Evolutionary conservation across 2,888 invertebrate genomes (phyloP).

Genomic region (Cyclophora punctaria): DNA sequence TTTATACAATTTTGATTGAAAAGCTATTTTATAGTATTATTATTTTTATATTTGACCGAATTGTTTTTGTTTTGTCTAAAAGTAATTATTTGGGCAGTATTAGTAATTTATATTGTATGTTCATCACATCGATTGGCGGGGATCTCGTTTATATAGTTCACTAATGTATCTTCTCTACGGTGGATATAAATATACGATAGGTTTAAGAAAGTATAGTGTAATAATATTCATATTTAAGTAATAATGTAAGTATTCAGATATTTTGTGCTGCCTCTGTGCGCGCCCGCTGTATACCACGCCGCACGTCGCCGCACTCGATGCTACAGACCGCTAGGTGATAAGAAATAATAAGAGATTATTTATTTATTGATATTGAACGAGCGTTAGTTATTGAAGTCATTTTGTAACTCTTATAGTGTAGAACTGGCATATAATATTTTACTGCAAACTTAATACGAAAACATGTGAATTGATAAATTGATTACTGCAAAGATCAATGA

Average conservation of each 20-base stretch:
- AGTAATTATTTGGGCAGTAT: conserved; percentile 66
- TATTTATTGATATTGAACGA: no score
- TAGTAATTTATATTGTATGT: conserved; percentile 40
- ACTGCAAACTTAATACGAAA: no score
- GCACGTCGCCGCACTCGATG: not conserved
- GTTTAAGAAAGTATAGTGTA: conserved; percentile 50
- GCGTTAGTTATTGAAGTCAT: no score
- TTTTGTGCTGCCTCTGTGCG: conserved; percentile 49
- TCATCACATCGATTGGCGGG: conserved; percentile 47
- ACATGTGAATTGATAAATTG: no score
- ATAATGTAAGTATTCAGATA: conserved; percentile 56
- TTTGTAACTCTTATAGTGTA: no score
- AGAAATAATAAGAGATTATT: no score
- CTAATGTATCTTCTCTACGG: conserved; percentile 53
- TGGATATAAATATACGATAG: conserved; percentile 73
- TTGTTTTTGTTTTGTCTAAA: conserved; percentile 29
- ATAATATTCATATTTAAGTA: conserved; percentile 23
- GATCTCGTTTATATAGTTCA: conserved; percentile 63
- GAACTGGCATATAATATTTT: no score
- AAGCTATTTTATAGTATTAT: conserved; percentile 48
- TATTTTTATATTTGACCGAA: conserved; percentile 34
- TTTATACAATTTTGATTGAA: conserved; percentile 19
- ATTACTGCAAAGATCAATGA: no score
- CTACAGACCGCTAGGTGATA: not conserved
- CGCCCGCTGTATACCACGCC: conserved; percentile 13